Evolutionary conservation across 2,888 invertebrate species (phyloP), one percentile per base, ranked within the genome.

Genomic region (Drosophila monieri): DNA sequence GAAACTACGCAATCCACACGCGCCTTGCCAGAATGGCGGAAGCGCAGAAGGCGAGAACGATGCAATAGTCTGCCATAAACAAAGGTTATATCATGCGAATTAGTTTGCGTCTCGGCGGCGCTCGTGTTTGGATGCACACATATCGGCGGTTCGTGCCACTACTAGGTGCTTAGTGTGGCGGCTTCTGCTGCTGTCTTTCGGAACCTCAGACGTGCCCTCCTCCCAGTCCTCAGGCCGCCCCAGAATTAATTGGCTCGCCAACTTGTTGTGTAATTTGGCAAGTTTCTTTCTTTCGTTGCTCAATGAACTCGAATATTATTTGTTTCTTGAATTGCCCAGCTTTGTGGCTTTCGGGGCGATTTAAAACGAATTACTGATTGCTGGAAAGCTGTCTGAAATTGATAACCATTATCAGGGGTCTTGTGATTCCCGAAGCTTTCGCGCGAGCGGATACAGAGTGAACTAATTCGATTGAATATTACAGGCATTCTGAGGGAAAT

Each of bases 371-470:
- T 61, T 61, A 54, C 21, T 23, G 25, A 27, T 32, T 55, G 18
- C 25, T 71, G 57, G 47, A 67, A 78, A 76, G 54, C 76, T 67
- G 84, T 80, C 84, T 81, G 62, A 72, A 56, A 76, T 64, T 76
- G 86, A 83, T 81, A 85, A 74, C 51, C 53, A 68, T 68, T 51
- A 68, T 56, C 66, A 46, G 43, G 73, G 39, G 39, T 83, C 83
- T 85, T 80, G 85, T 85, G 83, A 75, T 79, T 59, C 32, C n/a
- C 30, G 62, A 47, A 76, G 71, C 59, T 67, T 56, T 69, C 43
- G 15, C 6, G 35, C 64, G 27, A 44, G 64, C 62, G 27, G 52
- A 52, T n/a, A 15, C 32, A 21, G 12, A 35, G 14, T 35, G 35
- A 15, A 64, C 62, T 27, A 65, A 65, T 53, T 25, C 27, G 10